Evolutionary conservation across 2,888 invertebrate species (phyloP), one percentile per base, ranked within the genome.

Genomic region (Eupeodes latifasciatus): DNA sequence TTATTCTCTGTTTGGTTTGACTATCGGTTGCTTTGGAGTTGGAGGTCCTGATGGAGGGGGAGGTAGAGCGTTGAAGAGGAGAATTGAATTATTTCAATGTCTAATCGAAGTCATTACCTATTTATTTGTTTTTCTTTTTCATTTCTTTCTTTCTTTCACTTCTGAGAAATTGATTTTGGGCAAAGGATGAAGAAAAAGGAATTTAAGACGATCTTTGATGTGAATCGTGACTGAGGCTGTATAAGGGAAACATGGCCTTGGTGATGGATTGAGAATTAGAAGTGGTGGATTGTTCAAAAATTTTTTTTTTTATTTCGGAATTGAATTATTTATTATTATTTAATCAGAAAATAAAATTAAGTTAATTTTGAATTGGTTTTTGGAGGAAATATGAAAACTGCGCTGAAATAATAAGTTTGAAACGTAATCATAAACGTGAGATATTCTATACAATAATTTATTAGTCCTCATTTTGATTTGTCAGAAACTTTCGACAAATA

Each of bases 71-170:
- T 40, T 7, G 57, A 36, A 69, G 77, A 80, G 62, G 83, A 19
- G 88, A 74, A 88, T 88, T 85, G 88, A 85, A 88, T 88, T 85
- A 88, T 88, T 88, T 81, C 78, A 61, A 69, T 66, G 81, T 88
- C 88, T 85, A 88, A 88, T 88, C 88, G 88, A 34, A 77, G 80
- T 81, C 84, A 83, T 83, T 84, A 76, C 55, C 44, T 57, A 51
- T 53, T 67, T 61, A 55, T 72, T 67, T 67, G 19, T 53, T 7
- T 59, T 66, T 49, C 57, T 53, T 53, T 27, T 61, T 4, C 27
- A 34, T 67, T 4, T 44, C 34, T 76, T 64, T 59, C 36, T 67
- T 3, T 53, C 10, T 10, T 16, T 55, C 10, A 11, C 10, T 11
- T 6, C 14, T 71, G 27, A 47, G 61, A 80, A 87, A 79, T 87